Conservation (phyloP, 2,797 vertebrate genomes). For the Sphenopsis melanotis region DNA sequence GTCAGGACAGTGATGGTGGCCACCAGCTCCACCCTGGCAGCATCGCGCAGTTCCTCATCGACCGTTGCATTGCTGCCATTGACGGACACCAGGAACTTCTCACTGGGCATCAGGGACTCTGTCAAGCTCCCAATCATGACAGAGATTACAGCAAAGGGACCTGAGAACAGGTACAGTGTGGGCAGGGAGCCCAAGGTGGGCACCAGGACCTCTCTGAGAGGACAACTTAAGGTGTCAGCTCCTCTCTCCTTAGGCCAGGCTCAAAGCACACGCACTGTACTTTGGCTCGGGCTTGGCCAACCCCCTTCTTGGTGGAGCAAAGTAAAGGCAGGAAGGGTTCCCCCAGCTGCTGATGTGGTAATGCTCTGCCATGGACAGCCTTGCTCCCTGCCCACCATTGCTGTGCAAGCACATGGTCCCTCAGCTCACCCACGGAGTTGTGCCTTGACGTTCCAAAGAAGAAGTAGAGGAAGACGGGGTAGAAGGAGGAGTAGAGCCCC, state of each 20-base stretch:
- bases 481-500: constrained; percentile 93
- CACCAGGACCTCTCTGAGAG: not conserved
- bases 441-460: constrained; percentile 95
- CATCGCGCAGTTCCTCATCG: constrained; percentile 72
- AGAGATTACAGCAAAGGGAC: constrained; percentile 93
- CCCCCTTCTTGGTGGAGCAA: not conserved
- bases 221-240: not conserved
- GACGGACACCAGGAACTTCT: constrained; percentile 56
- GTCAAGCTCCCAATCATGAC: constrained; percentile 96
- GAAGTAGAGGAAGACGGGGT: constrained; percentile 90
- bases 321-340: not conserved
- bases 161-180: constrained; percentile 61
- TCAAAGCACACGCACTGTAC: not conserved
- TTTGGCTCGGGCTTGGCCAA: not conserved
- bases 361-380: not conserved
- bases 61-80: constrained; percentile 72
- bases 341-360: rapidly evolving
- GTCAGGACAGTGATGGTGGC: constrained; percentile 86
- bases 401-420: not conserved
- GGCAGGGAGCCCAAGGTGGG: not conserved
- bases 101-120: constrained; percentile 82
- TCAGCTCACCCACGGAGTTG: constrained; percentile 83
- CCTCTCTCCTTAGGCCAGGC: not conserved
- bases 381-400: not conserved
- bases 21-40: constrained; percentile 84